These are phyloP conservation scores for Drosophila prolongata DNA, from an alignment of 2,888 invertebrate genomes.

Conservation along the genomic window DNA sequence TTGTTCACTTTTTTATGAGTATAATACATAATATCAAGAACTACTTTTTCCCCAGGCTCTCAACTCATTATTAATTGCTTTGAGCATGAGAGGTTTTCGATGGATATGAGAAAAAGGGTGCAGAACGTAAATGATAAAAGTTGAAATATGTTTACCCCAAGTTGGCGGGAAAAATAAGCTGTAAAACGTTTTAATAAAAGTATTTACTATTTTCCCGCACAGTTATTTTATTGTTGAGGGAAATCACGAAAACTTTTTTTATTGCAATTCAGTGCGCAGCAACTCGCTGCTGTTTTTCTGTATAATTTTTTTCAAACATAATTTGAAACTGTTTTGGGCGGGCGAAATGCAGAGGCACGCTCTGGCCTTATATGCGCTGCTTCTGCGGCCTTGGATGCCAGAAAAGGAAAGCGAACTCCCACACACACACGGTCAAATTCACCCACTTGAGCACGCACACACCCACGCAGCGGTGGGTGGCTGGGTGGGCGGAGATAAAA, in stretches of 20 bases:
- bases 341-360: constrained; percentile 69
- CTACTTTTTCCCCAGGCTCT: constrained; percentile 11
- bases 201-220: constrained; percentile 63
- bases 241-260: constrained; percentile 63
- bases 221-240: constrained; percentile 70
- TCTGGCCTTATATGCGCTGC: constrained; percentile 34
- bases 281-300: constrained; percentile 2
- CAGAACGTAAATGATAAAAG: constrained; percentile 52
- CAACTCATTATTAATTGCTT: constrained; percentile 41
- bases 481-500: constrained; percentile 11
- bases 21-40: constrained; percentile 11
- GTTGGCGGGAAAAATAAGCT: constrained; percentile 53
- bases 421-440: constrained; percentile 18
- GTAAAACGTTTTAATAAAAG: constrained; percentile 68
- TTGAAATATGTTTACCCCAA: constrained; percentile 52
- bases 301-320: constrained; percentile 58
- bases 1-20: constrained; percentile 1
- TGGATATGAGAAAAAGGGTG: not conserved
- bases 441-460: constrained; percentile 62
- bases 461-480: constrained; percentile 3
- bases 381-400: constrained; percentile 54
- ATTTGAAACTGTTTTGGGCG: constrained; percentile 72
- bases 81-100: constrained; percentile 12
- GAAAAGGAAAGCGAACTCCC: constrained; percentile 28
- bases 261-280: constrained; percentile 46